Evolutionary conservation across 2,888 invertebrate genomes (phyloP).

Genomic region (Dicyrtoma fusca): DNA sequence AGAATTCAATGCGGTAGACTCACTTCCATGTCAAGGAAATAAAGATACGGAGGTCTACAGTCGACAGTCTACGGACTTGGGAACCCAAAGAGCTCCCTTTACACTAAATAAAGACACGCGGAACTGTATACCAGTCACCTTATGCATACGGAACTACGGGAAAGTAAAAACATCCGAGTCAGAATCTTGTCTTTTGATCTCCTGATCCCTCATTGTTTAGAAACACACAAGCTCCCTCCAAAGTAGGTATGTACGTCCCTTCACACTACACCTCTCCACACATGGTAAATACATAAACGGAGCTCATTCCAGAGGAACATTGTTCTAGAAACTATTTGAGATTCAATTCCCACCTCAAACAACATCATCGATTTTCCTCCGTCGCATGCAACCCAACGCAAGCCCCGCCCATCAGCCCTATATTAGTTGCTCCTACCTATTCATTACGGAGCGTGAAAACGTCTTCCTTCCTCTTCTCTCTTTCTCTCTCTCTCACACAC

Average conservation of each 20-base stretch:
- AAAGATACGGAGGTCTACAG: slow-evolving; percentile 12
- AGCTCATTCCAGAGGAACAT: slow-evolving; percentile 4
- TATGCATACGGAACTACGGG: slow-evolving; percentile 22
- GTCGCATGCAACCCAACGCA: slow-evolving; percentile 4
- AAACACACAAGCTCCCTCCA: neutral
- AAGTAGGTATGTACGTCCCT: neutral
- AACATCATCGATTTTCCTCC: slow-evolving; percentile 31
- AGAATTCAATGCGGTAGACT: slow-evolving; percentile 24
- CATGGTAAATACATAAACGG: neutral
- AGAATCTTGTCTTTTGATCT: slow-evolving; percentile 36
- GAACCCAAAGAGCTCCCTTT: slow-evolving; percentile 15
- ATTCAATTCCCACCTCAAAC: slow-evolving; percentile 32
- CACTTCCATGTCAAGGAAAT: slow-evolving; percentile 28
- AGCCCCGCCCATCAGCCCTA: slow-evolving; percentile 7
- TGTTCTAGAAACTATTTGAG: slow-evolving; percentile 22
- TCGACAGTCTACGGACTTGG: neutral
- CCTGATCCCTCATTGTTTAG: slow-evolving; percentile 34
- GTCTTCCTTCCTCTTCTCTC: slow-evolving; percentile 17
- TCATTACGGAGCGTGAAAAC: slow-evolving; percentile 26
- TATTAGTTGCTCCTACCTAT: slow-evolving; percentile 12
- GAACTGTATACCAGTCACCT: slow-evolving; percentile 18
- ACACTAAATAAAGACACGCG: slow-evolving; percentile 25
- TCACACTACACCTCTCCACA: neutral
- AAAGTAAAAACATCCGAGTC: slow-evolving; percentile 23
- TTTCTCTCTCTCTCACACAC: slow-evolving; percentile 4